Evolutionary conservation across 64 coral and sea anemone species (phyloP), one percentile per base, ranked within the genome.

Genomic region (Montipora sp.): DNA sequence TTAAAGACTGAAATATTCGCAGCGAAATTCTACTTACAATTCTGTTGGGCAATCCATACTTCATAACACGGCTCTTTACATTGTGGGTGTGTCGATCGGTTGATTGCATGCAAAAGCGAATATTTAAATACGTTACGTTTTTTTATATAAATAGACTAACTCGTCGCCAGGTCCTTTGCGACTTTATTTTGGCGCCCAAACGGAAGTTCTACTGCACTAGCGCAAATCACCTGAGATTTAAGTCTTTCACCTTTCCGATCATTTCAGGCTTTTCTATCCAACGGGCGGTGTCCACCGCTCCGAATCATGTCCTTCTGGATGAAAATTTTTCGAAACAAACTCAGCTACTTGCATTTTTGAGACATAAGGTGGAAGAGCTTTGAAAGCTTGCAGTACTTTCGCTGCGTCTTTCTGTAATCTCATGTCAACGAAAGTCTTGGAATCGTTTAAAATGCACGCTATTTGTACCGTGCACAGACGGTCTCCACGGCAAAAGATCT

Each of bases 341-440:
- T 24, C 71, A 19, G 65, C 47, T 16, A 85, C 82, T 85, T 85
- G 82, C 4, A 68, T 69, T 3, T 51, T 51, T 55, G 95, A 72
- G 3, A 75, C 13, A 15, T 83, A 78, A 23, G 60, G 77, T 4
- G 91, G 67, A 12, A 95, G 69, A 59, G 77, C 80, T 12, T 72
- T 23, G 70, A 95, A 98, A 13, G 75, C 80, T 22, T 83, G 55
- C 51, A 81, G 51, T 47, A 92, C 88, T 47, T 90, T 23, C 10
- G 75, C 46, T 1, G 72, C 22, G 45, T 82, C 73, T 21, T 91
- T 85, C 22, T 84, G 87, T 44, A 98, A n/a, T 80, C 91, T 80
- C 94, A 95, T 95, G 61, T 98, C 96, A 59, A 98, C 94, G 14
- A 98, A 98, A 8, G 94, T 91, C 73, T 98, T 98, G 4, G 96